Conservation (phyloP, 2,797 vertebrate genomes). For the Clarias fuscus region DNA sequence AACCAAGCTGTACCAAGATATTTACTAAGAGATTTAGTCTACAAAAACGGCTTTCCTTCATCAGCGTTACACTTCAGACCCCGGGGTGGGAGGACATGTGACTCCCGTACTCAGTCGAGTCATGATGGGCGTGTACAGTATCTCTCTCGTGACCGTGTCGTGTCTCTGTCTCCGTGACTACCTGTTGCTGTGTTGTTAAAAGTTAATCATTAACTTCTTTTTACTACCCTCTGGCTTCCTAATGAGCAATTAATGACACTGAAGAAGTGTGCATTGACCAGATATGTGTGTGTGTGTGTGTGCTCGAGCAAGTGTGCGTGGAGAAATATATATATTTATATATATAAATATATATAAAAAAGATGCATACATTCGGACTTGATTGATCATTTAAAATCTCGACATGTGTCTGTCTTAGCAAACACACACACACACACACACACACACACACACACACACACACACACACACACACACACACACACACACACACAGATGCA, state of each 20-base stretch:
- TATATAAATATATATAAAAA: no score
- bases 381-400: slow-evolving; percentile 11
- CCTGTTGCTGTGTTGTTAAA: slow-evolving; percentile 26
- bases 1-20: neutral
- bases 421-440: neutral
- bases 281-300: slow-evolving; percentile 15
- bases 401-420: neutral
- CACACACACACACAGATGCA: neutral
- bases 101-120: neutral
- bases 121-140: neutral
- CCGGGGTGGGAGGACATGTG: neutral
- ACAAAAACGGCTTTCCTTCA: neutral
- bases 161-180: slow-evolving; percentile 31
- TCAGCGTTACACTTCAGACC: neutral
- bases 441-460: neutral
- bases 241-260: slow-evolving; percentile 56
- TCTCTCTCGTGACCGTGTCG: slow-evolving; percentile 20
- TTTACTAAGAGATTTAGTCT: neutral
- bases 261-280: slow-evolving; percentile 31
- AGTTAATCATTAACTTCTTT: slow-evolving; percentile 59
- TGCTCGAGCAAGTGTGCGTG: neutral
- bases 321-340: no score
- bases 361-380: neutral
- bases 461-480: neutral
- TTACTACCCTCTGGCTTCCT: slow-evolving; percentile 52